Evolutionary conservation across 2,113 vertebrate species (phyloP), one percentile per base, ranked within the genome.

Genomic region (Microtus ochrogaster): DNA sequence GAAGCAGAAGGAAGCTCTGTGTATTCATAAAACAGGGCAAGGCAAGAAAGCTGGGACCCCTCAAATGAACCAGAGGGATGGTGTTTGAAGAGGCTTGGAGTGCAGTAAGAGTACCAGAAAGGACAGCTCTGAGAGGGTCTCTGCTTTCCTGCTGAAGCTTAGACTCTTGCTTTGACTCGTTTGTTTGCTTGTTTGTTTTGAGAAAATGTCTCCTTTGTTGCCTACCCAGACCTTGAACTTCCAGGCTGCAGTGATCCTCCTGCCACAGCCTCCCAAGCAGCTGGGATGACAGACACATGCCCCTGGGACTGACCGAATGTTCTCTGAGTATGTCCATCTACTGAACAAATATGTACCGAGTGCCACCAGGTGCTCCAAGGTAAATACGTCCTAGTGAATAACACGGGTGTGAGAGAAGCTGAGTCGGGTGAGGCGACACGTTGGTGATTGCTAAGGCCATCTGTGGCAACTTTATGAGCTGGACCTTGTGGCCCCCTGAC

Each of bases 311-410:
- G 66, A 78, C 30, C n/a, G 1, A 44, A 26, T 58, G 65, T 36
- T 81, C n/a, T 87, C n/a, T 77, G 58, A 72, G 70, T 33, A 26
- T 41, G 58, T 77, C 74, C 66, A 72, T 72, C n/a, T n/a, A 28
- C 2, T 92, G 78, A 47, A 63, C 89, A 96, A 76, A 89, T 91
- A 55, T 77, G 74, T 72, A 65, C 39, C 55, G 39, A 47, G 78
- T 79, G 72, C 33, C 78, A 44, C 83, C 47, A 84, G 44, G 36
- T 70, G 10, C 47, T 89, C n/a, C 36, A 63, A 92, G 88, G 58
- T 8, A 78, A 74, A 36, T n/a, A n/a, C 8, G 28, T 61, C 58
- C 13, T 77, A 61, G 91, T 24, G 58, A 82, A 55, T 6, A 92
- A 63, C 44, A 65, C 22, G 24, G 3, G 70, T 14, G 19, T 52